A percentile compares a stretch with the other conserved stretches of the same genome.
Evolutionary conservation across 1,140 invertebrate species (phyloP).

Genomic region (Trypoxylus dichotomus): DNA sequence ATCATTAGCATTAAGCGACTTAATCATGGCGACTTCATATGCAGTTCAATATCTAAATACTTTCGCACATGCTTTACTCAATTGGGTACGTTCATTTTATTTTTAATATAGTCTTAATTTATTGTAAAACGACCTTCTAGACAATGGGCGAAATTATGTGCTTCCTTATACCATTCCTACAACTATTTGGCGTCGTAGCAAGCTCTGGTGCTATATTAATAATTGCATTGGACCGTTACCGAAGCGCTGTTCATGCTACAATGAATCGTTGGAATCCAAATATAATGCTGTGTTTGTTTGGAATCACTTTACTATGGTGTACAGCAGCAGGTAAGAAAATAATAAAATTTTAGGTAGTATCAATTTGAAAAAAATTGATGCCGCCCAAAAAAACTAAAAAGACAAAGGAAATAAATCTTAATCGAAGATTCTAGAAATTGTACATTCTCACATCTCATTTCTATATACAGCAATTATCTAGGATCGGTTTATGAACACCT

Average conservation of each 20-base stretch:
- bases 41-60: slow-evolving; percentile 45
- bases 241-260: slow-evolving; percentile 52
- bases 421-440: too few species aligned
- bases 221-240: slow-evolving; percentile 59
- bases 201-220: slow-evolving; percentile 58
- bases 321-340: slow-evolving; percentile 46
- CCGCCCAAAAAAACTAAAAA: too few species aligned
- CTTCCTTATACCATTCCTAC: slow-evolving; percentile 55
- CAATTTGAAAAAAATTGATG: too few species aligned
- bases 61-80: slow-evolving; percentile 42
- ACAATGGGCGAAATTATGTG: slow-evolving; percentile 55
- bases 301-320: slow-evolving; percentile 49
- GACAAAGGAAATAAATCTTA: too few species aligned
- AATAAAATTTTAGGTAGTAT: too few species aligned
- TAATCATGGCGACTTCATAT: slow-evolving; percentile 50
- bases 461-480: too few species aligned
- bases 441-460: too few species aligned
- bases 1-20: slow-evolving; percentile 54
- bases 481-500: too few species aligned
- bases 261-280: slow-evolving; percentile 54
- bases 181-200: slow-evolving; percentile 55
- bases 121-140: slow-evolving; percentile 43
- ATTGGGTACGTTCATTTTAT: slow-evolving; percentile 44
- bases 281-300: slow-evolving; percentile 41
- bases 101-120: background rate